These are phyloP conservation scores for Copsychus sechellarum DNA, from an alignment of 2,113 vertebrate genomes.

Conservation along the genomic window DNA sequence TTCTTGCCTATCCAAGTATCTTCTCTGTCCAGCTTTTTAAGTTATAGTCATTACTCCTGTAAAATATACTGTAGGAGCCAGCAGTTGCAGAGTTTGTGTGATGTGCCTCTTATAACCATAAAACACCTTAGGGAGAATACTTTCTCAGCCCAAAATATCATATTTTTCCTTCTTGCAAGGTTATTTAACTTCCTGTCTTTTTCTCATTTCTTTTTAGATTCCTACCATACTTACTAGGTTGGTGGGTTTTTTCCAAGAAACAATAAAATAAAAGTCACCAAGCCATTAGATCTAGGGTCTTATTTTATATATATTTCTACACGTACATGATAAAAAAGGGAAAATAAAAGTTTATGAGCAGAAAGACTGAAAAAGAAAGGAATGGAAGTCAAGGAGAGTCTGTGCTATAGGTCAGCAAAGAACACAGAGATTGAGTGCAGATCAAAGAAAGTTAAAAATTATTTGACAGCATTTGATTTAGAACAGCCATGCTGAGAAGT, in stretches of 20 bases:
- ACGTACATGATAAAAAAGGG: not conserved
- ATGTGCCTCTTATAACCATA: slow-evolving; percentile 55
- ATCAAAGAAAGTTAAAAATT: slow-evolving; percentile 73
- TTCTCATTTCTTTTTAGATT: slow-evolving; percentile 44
- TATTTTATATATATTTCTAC: not conserved
- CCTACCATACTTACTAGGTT: not conserved
- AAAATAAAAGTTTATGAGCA: slow-evolving; percentile 47
- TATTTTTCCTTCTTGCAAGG: slow-evolving; percentile 59
- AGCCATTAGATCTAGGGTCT: not conserved
- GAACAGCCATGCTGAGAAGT: slow-evolving; percentile 65
- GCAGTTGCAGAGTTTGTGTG: slow-evolving; percentile 33
- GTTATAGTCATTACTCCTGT: slow-evolving; percentile 20
- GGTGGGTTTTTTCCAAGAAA: not conserved
- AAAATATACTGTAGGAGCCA: slow-evolving; percentile 22
- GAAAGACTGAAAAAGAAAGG: slow-evolving; percentile 40
- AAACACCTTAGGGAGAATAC: slow-evolving; percentile 38
- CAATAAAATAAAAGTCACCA: slow-evolving; percentile 52
- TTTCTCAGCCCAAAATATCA: not conserved
- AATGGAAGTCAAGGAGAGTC: slow-evolving; percentile 45
- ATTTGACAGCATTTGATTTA: slow-evolving; percentile 77
- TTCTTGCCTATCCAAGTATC: not conserved
- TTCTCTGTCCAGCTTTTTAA: slow-evolving; percentile 20
- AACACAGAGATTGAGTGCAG: slow-evolving; percentile 62
- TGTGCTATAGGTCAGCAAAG: slow-evolving; percentile 61
- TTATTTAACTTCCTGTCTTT: slow-evolving; percentile 57